Percentiles rank a stretch among this genome's conserved stretches.
These are phyloP conservation scores for Cephus spinipes DNA, from an alignment of 2,888 invertebrate species.

Conservation along the genomic window DNA sequence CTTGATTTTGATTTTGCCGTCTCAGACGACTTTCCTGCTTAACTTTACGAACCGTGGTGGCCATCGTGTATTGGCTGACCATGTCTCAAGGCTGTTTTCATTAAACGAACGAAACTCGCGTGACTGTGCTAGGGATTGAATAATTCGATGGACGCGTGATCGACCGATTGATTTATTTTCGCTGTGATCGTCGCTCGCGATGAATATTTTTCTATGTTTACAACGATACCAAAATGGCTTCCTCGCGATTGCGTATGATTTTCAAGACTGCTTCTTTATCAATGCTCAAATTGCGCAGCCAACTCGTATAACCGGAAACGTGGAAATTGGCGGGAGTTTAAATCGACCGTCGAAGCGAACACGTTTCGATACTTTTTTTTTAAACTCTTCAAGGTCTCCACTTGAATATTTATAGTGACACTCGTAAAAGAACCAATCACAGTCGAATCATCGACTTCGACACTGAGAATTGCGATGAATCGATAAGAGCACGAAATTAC, in stretches of 20 bases:
- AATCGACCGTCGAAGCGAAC: not conserved
- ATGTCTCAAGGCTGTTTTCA: constrained; percentile 43
- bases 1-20: constrained; percentile 60
- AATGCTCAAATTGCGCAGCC: not conserved
- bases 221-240: not conserved
- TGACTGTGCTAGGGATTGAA: not conserved
- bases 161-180: not conserved
- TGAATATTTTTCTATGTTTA: not conserved
- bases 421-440: not conserved
- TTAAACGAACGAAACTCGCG: not conserved
- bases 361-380: not conserved
- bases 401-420: not conserved
- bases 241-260: not conserved
- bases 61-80: constrained; percentile 75
- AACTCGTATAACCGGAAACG: not conserved
- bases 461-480: not conserved
- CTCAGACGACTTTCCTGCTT: constrained; percentile 74
- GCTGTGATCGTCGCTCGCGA: not conserved
- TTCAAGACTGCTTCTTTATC: not conserved
- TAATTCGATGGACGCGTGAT: not conserved
- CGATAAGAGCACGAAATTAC: not conserved
- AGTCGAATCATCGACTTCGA: not conserved
- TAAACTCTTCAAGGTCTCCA: not conserved
- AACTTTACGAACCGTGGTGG: constrained; percentile 77
- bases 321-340: not conserved